A percentile compares a stretch with the other conserved stretches of the same genome.
phyloP scores from a whole-genome alignment of 2,888 invertebrate genomes.

The Dryococelus australis region DNA sequence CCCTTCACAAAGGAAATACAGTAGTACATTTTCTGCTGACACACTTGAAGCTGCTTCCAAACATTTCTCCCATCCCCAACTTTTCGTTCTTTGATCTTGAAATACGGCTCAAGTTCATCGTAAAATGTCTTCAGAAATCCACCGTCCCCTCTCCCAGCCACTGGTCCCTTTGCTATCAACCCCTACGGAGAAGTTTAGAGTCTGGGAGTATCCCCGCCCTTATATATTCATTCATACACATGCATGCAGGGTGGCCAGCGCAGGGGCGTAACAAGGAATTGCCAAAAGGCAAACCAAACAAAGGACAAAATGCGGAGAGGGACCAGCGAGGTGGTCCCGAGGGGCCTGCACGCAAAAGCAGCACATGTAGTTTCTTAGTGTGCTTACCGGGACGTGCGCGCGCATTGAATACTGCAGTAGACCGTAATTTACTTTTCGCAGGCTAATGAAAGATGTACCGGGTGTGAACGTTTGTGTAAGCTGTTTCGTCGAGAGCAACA shows the following conservation, averaged over 20 bases:
- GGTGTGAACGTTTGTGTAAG: too few species aligned
- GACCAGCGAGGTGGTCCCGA: neutral
- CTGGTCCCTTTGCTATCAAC: neutral
- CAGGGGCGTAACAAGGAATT: neutral
- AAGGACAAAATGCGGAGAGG: neutral
- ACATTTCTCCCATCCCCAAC: neutral
- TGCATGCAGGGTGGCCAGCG: neutral
- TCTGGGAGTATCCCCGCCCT: neutral
- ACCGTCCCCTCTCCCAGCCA: neutral
- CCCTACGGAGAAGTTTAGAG: neutral
- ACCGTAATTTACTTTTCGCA: too few species aligned
- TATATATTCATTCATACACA: conserved; percentile 6
- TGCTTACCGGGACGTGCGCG: too few species aligned
- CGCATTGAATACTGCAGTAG: too few species aligned
- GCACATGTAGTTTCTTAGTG: neutral
- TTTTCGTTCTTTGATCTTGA: neutral
- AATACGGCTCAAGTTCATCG: neutral
- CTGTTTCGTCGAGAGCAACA: too few species aligned
- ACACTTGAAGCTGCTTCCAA: too few species aligned
- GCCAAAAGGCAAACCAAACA: conserved; percentile 8
- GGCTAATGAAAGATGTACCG: too few species aligned
- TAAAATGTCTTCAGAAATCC: neutral
- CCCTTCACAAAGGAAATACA: too few species aligned
- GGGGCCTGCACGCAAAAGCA: neutral
- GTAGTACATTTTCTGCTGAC: too few species aligned